Percentiles rank a stretch among this genome's conserved stretches.
These are phyloP conservation scores for Brachionus rubens DNA, from an alignment of 1,140 invertebrate species.

Conservation along the genomic window DNA sequence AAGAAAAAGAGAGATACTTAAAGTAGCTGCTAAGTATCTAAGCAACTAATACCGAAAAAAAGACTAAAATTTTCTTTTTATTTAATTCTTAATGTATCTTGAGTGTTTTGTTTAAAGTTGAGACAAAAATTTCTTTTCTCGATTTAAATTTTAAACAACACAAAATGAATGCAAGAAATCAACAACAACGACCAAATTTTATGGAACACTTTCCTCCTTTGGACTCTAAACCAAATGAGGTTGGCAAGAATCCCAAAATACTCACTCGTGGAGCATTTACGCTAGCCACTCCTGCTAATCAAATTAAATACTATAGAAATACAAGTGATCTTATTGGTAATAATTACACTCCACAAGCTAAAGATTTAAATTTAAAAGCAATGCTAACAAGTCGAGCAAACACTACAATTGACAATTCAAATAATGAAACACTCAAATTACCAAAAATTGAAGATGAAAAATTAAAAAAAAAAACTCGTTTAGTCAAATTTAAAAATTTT, in stretches of 20 bases:
- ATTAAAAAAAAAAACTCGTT: too few relatives aligned
- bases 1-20: too few relatives aligned
- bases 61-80: too few relatives aligned
- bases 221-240: background rate
- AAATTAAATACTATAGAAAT: conserved; percentile 60
- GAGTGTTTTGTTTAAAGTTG: background rate
- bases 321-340: conserved; percentile 68
- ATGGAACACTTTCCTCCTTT: background rate
- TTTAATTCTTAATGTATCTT: conserved; percentile 12
- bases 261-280: conserved; percentile 53
- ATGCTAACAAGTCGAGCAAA: too few relatives aligned
- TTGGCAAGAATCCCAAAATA: conserved; percentile 14
- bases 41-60: too few relatives aligned
- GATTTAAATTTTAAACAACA: background rate
- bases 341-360: conserved; percentile 64
- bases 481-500: too few relatives aligned
- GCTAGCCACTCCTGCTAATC: conserved; percentile 58
- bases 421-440: too few relatives aligned
- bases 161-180: background rate
- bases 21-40: too few relatives aligned
- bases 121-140: background rate
- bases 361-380: conserved; percentile 62
- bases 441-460: too few relatives aligned
- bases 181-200: background rate
- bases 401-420: too few relatives aligned